Evolutionary conservation across 2,797 vertebrate genomes (phyloP), one percentile per base, ranked within the genome.

Genomic region (Coracias cyanogaster): DNA sequence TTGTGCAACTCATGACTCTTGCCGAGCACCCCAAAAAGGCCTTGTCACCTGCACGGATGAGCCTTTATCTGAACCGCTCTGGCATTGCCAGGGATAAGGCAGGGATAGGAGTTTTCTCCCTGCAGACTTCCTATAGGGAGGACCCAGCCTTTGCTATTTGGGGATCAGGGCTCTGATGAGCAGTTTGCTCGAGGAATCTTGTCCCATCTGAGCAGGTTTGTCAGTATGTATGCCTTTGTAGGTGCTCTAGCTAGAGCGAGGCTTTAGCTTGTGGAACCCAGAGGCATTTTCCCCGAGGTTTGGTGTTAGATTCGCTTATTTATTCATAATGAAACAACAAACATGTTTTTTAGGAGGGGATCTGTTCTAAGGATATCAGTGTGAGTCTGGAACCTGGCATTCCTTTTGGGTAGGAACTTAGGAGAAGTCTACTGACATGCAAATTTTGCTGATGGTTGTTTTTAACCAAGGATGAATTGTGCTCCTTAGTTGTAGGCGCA

Each of bases 161-260:
- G 41, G 39, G 18, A 18, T 89, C 8, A 7, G 45, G 26, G 48
- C 22, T 67, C 20, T 31, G 9, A 4, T 82, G 52, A 45, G 12
- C 39, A 48, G 24, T 29, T 74, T 88, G 29, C 46, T 79, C 70
- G 52, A 61, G 49, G 25, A 43, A 5, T 65, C 31, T n/a, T 62
- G 21, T 61, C n/a, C 33, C 4, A 14, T 43, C 29, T 69, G 61
- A 77, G 37, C 33, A 41, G 45, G 46, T 33, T 73, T 79, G 11
- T 76, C 22, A 3, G 19, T 2, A 1, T 17, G 3, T 57, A 3
- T 1, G 1, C 4, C 20, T 65, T 67, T 43, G n/a, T 6, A 18
- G 78, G 8, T 60, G 15, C 9, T 80, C 7, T 28, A 12, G 25
- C 35, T 64, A 21, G 41, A 46, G 25, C 10, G 58, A 9, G 11